Evolutionary conservation across 2,797 vertebrate species (phyloP).

Genomic region (Atherinosoma microstoma): DNA sequence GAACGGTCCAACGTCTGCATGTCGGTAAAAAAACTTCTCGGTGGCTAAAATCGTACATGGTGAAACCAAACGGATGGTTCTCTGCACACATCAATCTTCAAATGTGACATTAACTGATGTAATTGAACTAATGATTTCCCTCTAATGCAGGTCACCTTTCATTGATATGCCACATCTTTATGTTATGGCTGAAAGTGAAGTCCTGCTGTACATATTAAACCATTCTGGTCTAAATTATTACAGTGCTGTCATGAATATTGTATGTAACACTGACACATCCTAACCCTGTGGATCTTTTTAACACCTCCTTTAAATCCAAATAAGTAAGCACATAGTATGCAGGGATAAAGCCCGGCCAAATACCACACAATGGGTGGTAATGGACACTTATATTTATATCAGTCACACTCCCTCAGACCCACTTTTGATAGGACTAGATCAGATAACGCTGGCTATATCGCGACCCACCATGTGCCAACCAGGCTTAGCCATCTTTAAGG

Average conservation of each 20-base stretch:
- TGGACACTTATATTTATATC: slow-evolving; percentile 25
- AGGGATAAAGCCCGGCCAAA: not conserved
- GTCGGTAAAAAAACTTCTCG: not conserved
- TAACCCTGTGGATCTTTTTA: not conserved
- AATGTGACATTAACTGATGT: not conserved
- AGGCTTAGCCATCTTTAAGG: slow-evolving; percentile 49
- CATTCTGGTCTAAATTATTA: not conserved
- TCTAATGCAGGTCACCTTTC: not conserved
- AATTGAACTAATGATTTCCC: not conserved
- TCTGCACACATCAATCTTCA: not conserved
- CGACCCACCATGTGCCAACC: slow-evolving; percentile 41
- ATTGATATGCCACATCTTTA: not conserved
- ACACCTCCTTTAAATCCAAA: not conserved
- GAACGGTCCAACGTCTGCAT: not conserved
- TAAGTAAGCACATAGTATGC: not conserved
- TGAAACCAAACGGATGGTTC: not conserved
- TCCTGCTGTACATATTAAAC: not conserved
- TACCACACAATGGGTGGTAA: slow-evolving; percentile 2
- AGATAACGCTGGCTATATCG: slow-evolving; percentile 52
- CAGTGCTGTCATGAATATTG: not conserved
- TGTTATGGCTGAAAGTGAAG: not conserved
- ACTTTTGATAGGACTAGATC: slow-evolving; percentile 64
- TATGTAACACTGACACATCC: not conserved
- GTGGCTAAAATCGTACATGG: not conserved
- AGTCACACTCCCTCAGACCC: slow-evolving; percentile 32